Evolutionary conservation across 2,888 invertebrate species (phyloP).

Genomic region (Emesis castigata): DNA sequence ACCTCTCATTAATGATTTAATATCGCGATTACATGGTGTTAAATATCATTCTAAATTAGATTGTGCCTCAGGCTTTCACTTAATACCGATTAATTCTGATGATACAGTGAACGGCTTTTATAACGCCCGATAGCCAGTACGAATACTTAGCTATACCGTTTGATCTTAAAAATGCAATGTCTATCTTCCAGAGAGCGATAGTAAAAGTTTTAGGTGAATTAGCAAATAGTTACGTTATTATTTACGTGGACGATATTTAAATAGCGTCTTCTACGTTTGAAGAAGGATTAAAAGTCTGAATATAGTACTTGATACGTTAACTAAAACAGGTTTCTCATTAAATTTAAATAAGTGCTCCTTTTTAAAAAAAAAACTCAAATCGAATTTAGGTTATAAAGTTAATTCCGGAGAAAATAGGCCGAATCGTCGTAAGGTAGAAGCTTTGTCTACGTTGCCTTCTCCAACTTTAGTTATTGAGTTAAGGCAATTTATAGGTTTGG

Average conservation of each 20-base stretch:
- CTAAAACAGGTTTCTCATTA: neutral
- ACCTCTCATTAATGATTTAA: conserved; percentile 39
- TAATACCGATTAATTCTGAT: conserved; percentile 39
- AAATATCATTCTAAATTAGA: conserved; percentile 32
- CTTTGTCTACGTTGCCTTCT: conserved; percentile 12
- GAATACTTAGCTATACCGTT: conserved; percentile 65
- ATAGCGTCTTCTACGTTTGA: too few species aligned
- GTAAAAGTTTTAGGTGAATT: conserved; percentile 27
- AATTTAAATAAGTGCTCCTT: conserved; percentile 16
- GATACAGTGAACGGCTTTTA: conserved; percentile 36
- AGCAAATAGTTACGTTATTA: neutral
- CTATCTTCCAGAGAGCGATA: conserved; percentile 60
- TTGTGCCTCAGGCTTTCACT: conserved; percentile 38
- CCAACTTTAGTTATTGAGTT: conserved; percentile 63
- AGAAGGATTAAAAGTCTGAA: neutral
- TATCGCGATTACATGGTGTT: conserved; percentile 27
- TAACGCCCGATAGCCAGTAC: too few species aligned
- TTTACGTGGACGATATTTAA: neutral
- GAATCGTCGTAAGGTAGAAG: too few species aligned
- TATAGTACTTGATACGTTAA: neutral
- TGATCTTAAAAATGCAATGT: conserved; percentile 56
- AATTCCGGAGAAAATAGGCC: neutral
- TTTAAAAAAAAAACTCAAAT: conserved; percentile 29
- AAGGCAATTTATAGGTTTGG: neutral
- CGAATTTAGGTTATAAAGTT: conserved; percentile 52